Conservation (phyloP, 2,113 vertebrate genomes). For the Colossoma macropomum region DNA sequence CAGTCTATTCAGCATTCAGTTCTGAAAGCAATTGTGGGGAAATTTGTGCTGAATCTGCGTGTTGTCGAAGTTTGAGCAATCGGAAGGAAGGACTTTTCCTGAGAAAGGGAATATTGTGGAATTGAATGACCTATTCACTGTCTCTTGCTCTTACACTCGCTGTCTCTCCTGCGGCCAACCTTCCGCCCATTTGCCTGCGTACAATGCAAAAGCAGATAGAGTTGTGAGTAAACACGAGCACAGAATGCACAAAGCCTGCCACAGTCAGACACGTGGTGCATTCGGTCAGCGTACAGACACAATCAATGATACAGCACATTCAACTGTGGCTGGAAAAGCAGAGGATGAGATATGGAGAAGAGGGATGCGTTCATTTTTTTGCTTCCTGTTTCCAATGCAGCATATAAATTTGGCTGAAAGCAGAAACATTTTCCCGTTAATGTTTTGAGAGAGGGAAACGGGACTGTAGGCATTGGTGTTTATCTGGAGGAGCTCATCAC, state of each 20-base stretch:
- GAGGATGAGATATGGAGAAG: neutral
- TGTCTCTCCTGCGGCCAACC: neutral
- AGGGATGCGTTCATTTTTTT: neutral
- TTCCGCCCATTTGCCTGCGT: constrained; percentile 5
- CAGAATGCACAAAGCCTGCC: neutral
- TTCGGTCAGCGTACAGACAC: neutral
- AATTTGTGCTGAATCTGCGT: constrained; percentile 43
- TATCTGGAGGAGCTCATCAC: constrained; percentile 23
- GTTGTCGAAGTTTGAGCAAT: constrained; percentile 34
- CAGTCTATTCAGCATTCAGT: constrained; percentile 21
- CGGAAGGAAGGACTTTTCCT: constrained; percentile 3
- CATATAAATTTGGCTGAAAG: neutral
- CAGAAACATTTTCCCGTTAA: neutral
- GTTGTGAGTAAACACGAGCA: neutral
- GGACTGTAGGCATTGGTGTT: constrained; percentile 6
- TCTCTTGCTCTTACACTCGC: constrained; percentile 7
- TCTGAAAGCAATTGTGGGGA: constrained; percentile 25
- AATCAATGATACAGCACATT: neutral
- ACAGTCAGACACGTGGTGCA: neutral
- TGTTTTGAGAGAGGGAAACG: neutral
- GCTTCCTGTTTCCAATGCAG: neutral
- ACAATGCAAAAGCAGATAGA: constrained; percentile 19
- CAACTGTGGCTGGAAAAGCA: neutral
- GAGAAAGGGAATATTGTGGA: constrained; percentile 47
- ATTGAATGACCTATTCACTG: constrained; percentile 20